Evolutionary conservation across 2,797 vertebrate species (phyloP).

Genomic region (Clarias platycephalus): DNA sequence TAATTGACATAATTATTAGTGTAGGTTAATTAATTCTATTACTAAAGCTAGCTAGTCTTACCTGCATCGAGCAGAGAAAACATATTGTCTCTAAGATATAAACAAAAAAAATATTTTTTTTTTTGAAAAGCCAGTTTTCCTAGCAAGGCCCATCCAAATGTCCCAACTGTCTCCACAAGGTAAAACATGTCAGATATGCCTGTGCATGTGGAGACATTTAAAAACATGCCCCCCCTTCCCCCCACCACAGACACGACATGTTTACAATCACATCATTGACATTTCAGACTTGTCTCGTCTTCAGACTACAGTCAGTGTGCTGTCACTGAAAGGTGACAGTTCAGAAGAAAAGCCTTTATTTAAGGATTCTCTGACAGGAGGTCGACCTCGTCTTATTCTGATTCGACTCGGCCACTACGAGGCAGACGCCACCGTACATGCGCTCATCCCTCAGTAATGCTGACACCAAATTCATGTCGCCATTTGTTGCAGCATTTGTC

Average conservation of each 20-base stretch:
- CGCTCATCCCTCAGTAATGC: slow-evolving; percentile 63
- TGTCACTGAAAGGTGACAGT: slow-evolving; percentile 65
- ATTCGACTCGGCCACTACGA: slow-evolving; percentile 27
- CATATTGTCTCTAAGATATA: background rate
- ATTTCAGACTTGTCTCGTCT: slow-evolving; percentile 46
- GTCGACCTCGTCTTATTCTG: slow-evolving; percentile 48
- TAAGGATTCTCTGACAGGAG: slow-evolving; percentile 51
- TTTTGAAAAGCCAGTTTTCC: background rate
- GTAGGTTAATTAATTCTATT: background rate
- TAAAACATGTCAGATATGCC: slow-evolving; percentile 8
- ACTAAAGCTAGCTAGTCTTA: background rate
- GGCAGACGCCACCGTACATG: slow-evolving; percentile 51
- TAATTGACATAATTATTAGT: too few relatives aligned
- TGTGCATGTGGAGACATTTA: background rate
- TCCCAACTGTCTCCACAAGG: background rate
- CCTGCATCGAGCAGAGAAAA: background rate
- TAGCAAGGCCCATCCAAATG: background rate
- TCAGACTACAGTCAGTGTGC: slow-evolving; percentile 43
- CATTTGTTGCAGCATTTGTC: slow-evolving; percentile 61
- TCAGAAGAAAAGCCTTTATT: slow-evolving; percentile 59
- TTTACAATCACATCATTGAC: slow-evolving; percentile 49
- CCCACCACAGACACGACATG: slow-evolving; percentile 5
- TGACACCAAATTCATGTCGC: slow-evolving; percentile 64
- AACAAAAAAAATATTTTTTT: background rate
- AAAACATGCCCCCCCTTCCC: slow-evolving; percentile 7